Evolutionary conservation across 2,113 vertebrate genomes (phyloP), one percentile per base, ranked within the genome.

Genomic region (Uria lomvia): DNA sequence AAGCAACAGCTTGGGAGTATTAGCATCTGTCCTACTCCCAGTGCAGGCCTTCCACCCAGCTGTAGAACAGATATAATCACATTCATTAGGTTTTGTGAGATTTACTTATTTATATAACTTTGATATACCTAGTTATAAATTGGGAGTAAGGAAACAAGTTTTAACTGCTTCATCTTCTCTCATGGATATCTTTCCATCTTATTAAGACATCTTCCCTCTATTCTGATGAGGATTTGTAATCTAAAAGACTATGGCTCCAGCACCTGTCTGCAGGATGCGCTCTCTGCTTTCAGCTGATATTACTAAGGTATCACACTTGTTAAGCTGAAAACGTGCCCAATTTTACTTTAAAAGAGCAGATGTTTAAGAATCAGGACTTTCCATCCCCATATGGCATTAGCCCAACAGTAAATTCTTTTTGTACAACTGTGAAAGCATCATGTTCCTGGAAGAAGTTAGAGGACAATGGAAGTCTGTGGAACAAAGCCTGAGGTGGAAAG

Each of bases 281-380:
- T 82, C n/a, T 58, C 3, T 2, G 15, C 42, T 81, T 97, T 70
- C 29, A 73, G 40, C 47, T 86, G 56, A 43, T 85, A 52, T 15
- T 73, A 76, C 50, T 82, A 78, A 86, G 68, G 29, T 85, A 65
- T 83, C 67, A 75, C 18, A 68, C 43, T 94, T 73, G 62, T 94
- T 93, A 94, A 91, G 42, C 50, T 94, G 86, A 81, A 96, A 91
- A 82, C 55, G 30, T 13, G 43, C 34, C 62, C 34, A 66, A 6
- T 85, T 82, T 94, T 87, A 79, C 50, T 97, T 94, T 88, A 78
- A 94, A 94, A 87, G 90, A 96, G 34, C 95, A 97, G 96, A 95
- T 94, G 92, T 92, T 91, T 79, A 85, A 90, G 53, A 79, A 82
- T 29, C 0, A 0, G 58, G 40, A 73, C 62, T 85, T 96, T 88